These are phyloP conservation scores for Sebastes fasciatus DNA, from an alignment of 2,113 vertebrate genomes.

Conservation along the genomic window DNA sequence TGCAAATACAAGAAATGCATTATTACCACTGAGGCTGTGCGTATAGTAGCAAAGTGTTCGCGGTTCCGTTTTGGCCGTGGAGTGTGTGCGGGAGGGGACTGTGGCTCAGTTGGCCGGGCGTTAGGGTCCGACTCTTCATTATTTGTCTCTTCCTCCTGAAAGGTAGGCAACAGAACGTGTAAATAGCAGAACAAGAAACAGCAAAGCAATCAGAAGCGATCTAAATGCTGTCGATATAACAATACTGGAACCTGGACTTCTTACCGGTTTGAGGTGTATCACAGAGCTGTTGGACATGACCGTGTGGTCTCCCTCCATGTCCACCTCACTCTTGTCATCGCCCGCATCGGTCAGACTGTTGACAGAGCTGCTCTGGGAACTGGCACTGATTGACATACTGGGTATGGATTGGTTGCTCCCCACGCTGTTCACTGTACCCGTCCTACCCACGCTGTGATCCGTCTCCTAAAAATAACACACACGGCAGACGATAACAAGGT, in stretches of 20 bases:
- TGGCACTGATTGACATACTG: slow-evolving; percentile 99
- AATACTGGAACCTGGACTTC: slow-evolving; percentile 28
- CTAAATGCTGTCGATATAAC: too few relatives aligned
- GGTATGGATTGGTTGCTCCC: slow-evolving; percentile 99
- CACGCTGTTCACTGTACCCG: slow-evolving; percentile 98
- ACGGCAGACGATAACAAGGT: slow-evolving; percentile 1
- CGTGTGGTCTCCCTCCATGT: slow-evolving; percentile 96
- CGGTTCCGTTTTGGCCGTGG: slow-evolving; percentile 95
- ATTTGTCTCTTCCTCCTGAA: slow-evolving; percentile 91
- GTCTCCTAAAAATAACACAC: slow-evolving; percentile 86
- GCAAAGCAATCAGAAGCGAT: background rate
- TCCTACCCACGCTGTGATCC: slow-evolving; percentile 91
- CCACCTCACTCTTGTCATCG: slow-evolving; percentile 96
- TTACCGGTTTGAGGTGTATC: slow-evolving; percentile 95
- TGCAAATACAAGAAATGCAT: background rate
- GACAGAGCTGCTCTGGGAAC: slow-evolving; percentile 99
- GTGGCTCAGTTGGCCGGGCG: slow-evolving; percentile 88
- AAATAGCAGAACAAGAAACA: slow-evolving; percentile 16
- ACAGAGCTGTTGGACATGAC: slow-evolving; percentile 99
- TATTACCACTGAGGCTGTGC: slow-evolving; percentile 95
- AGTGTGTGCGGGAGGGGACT: slow-evolving; percentile 90
- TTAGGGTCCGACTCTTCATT: slow-evolving; percentile 90
- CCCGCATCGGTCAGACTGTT: slow-evolving; percentile 97
- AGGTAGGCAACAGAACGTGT: slow-evolving; percentile 14
- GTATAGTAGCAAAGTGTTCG: slow-evolving; percentile 99